Base-by-base conservation (phyloP, 2,797 vertebrate species). In the Salmo trutta region DNA sequence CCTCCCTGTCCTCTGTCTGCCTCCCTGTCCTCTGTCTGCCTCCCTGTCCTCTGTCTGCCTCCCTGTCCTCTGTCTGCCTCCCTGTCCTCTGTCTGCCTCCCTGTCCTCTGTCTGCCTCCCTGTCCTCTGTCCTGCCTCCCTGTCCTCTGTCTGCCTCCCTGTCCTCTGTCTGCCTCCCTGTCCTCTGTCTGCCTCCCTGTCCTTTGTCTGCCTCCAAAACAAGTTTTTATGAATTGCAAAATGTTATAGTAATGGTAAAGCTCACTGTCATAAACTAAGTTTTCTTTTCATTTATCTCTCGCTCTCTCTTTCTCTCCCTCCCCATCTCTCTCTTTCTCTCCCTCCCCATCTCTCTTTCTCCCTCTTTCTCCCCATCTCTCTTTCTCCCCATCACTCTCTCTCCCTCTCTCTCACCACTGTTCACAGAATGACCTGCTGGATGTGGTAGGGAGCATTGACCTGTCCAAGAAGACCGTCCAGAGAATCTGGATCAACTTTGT, bases 401-500 rank as follows among this genome's bases (percentile, higher is more conserved):
- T 12, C 2, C 2, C 54, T 69, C 3, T 69, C 33, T 41, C 21
- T 4, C 41, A n/a, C n/a, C 41, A 51, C 6, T 53, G 6, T 53
- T 12, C 87, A 5, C 80, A 99, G 98, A 98, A 96, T 0, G 94
- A 99, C 86, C 90, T 99, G 72, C 88, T 99, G 77, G 98, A 99
- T 2, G 97, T 99, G 76, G 97, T 98, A 79, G 96, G 97, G 71
- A 98, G 96, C 83, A 96, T 99, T 14, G 96, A 97, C 80, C 93
- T 99, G 71, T 99, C 98, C 1, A 97, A 97, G 91, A 97, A 95
- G 91, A 99, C 96, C 0, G 96, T 99, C 76, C 81, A 80, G 81
- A 95, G 97, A 84, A 99, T 99, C 79, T 90, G 95, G 74, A 92
- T 97, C 85, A 99, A 99, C 88, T 96, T 99, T 79, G 88, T 97